Evolutionary conservation across 2,797 vertebrate genomes (phyloP).

Genomic region (Danio kyathit): DNA sequence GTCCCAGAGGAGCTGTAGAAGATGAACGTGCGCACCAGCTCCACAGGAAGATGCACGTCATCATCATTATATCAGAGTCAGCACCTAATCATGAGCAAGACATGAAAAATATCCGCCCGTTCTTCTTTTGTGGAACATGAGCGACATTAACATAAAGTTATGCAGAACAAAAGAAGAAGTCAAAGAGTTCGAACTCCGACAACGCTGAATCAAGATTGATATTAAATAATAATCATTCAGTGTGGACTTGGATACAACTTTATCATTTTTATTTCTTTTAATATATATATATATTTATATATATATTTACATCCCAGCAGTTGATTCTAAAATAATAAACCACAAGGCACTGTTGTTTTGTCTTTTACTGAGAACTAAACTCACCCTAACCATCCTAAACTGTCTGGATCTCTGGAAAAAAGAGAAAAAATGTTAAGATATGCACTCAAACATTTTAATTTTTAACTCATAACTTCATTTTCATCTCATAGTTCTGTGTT

Average conservation of each 20-base stretch:
- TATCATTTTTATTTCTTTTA: not conserved
- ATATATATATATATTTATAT: no score
- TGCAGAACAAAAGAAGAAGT: not conserved
- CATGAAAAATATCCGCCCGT: slow-evolving; percentile 19
- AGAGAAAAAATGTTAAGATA: no score
- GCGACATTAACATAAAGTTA: slow-evolving; percentile 15
- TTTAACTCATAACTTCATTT: no score
- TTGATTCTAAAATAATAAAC: no score
- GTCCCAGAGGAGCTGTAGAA: slow-evolving; percentile 41
- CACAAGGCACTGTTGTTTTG: no score
- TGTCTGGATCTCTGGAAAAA: no score
- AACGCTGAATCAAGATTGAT: not conserved
- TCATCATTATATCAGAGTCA: slow-evolving; percentile 45
- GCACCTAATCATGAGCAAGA: slow-evolving; percentile 41
- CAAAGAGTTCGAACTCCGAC: not conserved
- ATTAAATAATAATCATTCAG: not conserved
- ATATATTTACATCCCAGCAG: no score
- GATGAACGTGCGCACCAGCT: slow-evolving; percentile 10
- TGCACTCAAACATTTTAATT: no score
- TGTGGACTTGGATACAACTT: not conserved
- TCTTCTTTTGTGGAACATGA: slow-evolving; percentile 28
- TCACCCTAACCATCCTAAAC: no score
- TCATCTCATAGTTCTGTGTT: no score
- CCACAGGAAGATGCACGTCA: slow-evolving; percentile 10
- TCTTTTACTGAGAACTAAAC: no score